Conservation (phyloP, 2,113 vertebrate species). For the Phycodurus eques region DNA sequence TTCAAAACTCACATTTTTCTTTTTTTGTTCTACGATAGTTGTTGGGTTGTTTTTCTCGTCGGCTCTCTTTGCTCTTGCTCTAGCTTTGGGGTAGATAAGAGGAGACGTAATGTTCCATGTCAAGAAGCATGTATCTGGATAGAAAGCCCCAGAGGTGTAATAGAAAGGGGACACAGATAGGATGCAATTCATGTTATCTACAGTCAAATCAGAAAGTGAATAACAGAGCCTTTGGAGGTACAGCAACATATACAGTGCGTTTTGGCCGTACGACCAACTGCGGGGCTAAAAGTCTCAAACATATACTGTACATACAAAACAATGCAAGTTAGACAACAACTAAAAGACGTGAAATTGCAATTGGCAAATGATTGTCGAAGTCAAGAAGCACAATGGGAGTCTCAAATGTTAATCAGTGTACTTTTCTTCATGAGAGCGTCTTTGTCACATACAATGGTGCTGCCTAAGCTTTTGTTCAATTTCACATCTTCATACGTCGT, state of each 20-base stretch:
- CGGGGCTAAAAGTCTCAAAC: not conserved
- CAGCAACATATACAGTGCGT: constrained; percentile 29
- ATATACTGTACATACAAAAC: not conserved
- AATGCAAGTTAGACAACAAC: not conserved
- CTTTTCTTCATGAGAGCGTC: too few species aligned
- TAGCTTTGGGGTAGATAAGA: constrained; percentile 32
- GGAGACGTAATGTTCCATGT: constrained; percentile 23
- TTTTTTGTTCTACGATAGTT: constrained; percentile 29
- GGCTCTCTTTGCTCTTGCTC: not conserved
- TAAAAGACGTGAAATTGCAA: not conserved
- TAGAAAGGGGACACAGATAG: constrained; percentile 28
- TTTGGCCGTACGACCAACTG: constrained; percentile 9
- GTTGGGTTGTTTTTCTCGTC: not conserved
- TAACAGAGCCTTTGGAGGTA: constrained; percentile 35
- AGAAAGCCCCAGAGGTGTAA: constrained; percentile 36
- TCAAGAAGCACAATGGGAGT: not conserved
- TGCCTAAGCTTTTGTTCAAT: too few species aligned
- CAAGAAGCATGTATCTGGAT: constrained; percentile 35
- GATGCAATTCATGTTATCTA: constrained; percentile 33
- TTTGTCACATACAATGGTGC: too few species aligned
- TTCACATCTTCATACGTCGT: too few species aligned
- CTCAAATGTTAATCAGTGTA: too few species aligned
- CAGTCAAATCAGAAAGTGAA: constrained; percentile 21
- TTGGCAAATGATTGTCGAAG: not conserved
- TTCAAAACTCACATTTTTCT: not conserved